Evolutionary conservation across 2,113 vertebrate genomes (phyloP).

Genomic region (Galeopterus variegatus): DNA sequence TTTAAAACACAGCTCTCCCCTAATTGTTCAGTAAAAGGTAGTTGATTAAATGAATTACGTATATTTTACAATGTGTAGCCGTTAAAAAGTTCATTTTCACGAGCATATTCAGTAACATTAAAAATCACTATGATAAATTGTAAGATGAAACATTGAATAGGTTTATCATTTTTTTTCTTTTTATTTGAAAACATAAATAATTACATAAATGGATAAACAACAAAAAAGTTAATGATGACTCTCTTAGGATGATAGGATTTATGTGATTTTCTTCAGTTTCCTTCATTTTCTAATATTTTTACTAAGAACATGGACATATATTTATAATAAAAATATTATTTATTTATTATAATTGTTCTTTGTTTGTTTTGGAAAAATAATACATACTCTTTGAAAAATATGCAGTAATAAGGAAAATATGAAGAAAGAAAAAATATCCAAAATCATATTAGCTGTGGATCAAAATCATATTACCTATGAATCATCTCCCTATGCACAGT

Average conservation of each 20-base stretch:
- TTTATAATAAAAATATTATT: background rate
- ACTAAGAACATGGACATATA: background rate
- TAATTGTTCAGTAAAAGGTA: slow-evolving; percentile 68
- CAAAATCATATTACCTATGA: background rate
- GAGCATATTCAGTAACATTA: slow-evolving; percentile 60
- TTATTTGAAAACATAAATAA: slow-evolving; percentile 54
- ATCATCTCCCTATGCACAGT: no score
- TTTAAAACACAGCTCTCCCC: slow-evolving; percentile 46
- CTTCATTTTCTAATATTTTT: background rate
- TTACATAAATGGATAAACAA: background rate
- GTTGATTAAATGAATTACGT: slow-evolving; percentile 72
- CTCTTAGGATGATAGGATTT: background rate
- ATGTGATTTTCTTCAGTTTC: background rate
- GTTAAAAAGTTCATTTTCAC: slow-evolving; percentile 67
- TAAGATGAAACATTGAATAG: background rate
- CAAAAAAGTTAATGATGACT: background rate
- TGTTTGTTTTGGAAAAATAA: slow-evolving; percentile 20
- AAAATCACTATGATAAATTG: slow-evolving; percentile 62
- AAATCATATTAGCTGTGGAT: background rate
- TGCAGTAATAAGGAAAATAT: background rate
- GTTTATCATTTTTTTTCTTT: background rate
- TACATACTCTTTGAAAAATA: background rate
- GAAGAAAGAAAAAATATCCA: background rate
- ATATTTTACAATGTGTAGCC: slow-evolving; percentile 54
- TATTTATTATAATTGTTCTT: background rate